Evolutionary conservation across 2,888 invertebrate species (phyloP).

Genomic region (Danaus chrysippus): DNA sequence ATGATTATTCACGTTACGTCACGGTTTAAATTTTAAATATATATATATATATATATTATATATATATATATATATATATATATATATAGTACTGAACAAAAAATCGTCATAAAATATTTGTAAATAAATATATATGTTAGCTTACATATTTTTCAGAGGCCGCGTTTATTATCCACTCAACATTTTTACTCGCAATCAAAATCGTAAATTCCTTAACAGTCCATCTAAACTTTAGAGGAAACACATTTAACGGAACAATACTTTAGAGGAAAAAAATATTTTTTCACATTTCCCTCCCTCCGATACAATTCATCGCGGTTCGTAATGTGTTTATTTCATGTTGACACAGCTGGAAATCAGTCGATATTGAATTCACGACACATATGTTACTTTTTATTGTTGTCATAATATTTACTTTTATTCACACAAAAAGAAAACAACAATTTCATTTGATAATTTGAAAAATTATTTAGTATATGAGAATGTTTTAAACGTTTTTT

Average conservation of each 20-base stretch:
- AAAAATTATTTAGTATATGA: too few species aligned
- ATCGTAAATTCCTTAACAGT: slow-evolving; percentile 4
- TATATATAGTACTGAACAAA: too few species aligned
- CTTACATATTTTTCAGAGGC: background rate
- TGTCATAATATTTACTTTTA: too few species aligned
- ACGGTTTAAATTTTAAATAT: too few species aligned
- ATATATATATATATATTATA: too few species aligned
- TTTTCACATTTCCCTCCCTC: background rate
- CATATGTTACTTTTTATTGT: background rate
- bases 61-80: too few species aligned
- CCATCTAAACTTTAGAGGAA: slow-evolving; percentile 2
- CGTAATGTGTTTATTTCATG: background rate
- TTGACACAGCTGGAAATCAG: slow-evolving; percentile 1
- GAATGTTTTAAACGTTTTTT: too few species aligned
- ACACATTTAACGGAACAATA: slow-evolving; percentile 1
- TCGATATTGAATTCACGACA: background rate
- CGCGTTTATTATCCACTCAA: background rate
- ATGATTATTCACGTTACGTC: too few species aligned
- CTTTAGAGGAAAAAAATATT: slow-evolving; percentile 3
- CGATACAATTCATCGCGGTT: slow-evolving; percentile 4
- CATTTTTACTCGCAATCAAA: slow-evolving; percentile 6
- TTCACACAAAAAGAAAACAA: too few species aligned
- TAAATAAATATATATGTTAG: background rate
- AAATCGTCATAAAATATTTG: background rate
- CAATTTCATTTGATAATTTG: too few species aligned